phyloP scores from a whole-genome alignment of 2,113 vertebrate species.

The Lutjanus erythropterus region DNA sequence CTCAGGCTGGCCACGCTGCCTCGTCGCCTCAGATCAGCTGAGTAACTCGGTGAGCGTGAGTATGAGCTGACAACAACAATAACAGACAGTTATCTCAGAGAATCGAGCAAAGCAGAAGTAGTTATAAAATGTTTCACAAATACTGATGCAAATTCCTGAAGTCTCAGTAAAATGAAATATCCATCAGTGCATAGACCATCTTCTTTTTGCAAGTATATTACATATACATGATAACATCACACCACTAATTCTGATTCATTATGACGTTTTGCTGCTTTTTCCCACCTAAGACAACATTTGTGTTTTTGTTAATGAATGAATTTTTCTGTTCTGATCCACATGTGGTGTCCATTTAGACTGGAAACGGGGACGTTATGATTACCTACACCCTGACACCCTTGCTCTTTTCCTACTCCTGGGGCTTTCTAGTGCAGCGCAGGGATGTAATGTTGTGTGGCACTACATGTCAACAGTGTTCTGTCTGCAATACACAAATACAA shows the following conservation, averaged over 20 bases:
- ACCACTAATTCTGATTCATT: background rate
- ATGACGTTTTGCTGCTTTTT: background rate
- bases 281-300: background rate
- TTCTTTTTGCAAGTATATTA: background rate
- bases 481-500: background rate
- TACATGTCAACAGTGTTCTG: background rate
- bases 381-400: background rate
- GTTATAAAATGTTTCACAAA: background rate
- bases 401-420: background rate
- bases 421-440: background rate
- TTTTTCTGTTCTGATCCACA: background rate
- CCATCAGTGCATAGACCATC: too few relatives aligned
- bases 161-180: too few relatives aligned
- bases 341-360: background rate
- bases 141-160: background rate
- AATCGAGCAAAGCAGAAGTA: background rate
- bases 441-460: background rate
- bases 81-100: background rate
- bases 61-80: conserved; percentile 86
- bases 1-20: conserved; percentile 87
- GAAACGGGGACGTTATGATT: background rate
- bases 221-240: background rate
- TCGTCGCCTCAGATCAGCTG: conserved; percentile 86
- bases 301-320: background rate
- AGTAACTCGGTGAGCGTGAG: conserved; percentile 90